These are phyloP conservation scores for Apoderus coryli DNA, from an alignment of 2,888 invertebrate genomes.

Conservation along the genomic window DNA sequence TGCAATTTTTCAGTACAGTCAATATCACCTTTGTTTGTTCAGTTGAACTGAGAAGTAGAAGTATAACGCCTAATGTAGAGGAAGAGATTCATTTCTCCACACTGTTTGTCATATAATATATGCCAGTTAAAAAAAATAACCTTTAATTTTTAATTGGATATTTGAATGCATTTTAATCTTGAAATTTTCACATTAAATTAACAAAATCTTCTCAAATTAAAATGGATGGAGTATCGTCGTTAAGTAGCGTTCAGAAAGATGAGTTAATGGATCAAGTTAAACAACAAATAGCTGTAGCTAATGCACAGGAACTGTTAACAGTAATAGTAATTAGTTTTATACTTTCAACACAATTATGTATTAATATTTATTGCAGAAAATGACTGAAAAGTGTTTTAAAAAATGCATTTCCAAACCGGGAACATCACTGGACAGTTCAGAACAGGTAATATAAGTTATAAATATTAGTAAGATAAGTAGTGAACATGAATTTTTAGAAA, in stretches of 20 bases:
- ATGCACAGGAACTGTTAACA: conserved; percentile 82
- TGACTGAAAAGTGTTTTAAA: conserved; percentile 94
- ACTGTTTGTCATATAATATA: no score
- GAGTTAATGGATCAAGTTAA: conserved; percentile 90
- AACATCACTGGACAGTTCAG: conserved; percentile 71
- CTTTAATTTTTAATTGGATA: conserved; percentile 3
- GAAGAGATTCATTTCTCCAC: no score
- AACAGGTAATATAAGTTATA: conserved; percentile 53
- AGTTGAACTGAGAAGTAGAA: no score
- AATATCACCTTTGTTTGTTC: no score
- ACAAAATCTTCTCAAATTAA: no score
- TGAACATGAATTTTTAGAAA: conserved; percentile 48
- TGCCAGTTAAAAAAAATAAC: conserved; percentile 1
- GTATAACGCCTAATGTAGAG: no score
- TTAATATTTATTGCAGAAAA: conserved; percentile 52
- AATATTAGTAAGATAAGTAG: no score
- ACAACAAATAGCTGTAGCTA: conserved; percentile 87
- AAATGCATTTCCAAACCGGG: conserved; percentile 90
- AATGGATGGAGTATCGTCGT: conserved; percentile 28
- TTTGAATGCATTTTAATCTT: no score
- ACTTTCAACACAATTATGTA: background rate
- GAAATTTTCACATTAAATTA: conserved; percentile 4
- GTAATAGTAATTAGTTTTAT: conserved; percentile 33
- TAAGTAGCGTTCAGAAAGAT: conserved; percentile 59
- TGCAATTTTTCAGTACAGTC: no score